Conservation (phyloP, 2,113 vertebrate genomes). For the Tachysurus fulvidraco region DNA sequence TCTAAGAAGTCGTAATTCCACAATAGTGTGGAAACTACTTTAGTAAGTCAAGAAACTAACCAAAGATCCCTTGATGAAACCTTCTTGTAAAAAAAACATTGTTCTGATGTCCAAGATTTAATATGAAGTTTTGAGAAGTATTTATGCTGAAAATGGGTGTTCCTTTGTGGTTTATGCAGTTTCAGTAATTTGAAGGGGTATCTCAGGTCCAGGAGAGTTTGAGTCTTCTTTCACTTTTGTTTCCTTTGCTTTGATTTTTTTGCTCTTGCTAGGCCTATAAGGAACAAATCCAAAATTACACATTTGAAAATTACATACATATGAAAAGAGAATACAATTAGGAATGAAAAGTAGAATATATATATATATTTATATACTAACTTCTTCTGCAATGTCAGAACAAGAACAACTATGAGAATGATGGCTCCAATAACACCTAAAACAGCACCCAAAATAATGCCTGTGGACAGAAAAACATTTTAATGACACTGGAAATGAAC, state of each 20-base stretch:
- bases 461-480: conserved; percentile 50
- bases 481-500: background rate
- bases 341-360: background rate
- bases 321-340: background rate
- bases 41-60: background rate
- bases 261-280: conserved; percentile 59
- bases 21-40: background rate
- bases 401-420: conserved; percentile 57
- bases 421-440: conserved; percentile 55
- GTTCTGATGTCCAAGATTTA: background rate
- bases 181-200: conserved; percentile 63
- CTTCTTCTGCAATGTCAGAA: conserved; percentile 62
- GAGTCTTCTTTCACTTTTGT: conserved; percentile 4
- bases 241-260: conserved; percentile 50
- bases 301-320: background rate
- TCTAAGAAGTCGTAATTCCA: background rate
- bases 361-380: conserved; percentile 47
- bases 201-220: background rate
- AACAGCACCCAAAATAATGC: conserved; percentile 68
- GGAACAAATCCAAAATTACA: background rate
- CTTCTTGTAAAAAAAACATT: background rate
- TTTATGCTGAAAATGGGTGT: background rate
- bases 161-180: conserved; percentile 41
- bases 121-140: background rate
- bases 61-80: background rate